A percentile compares a stretch with the other conserved stretches of the same genome.
These are phyloP conservation scores for Nicator chloris DNA, from an alignment of 2,113 vertebrate genomes.

Conservation along the genomic window DNA sequence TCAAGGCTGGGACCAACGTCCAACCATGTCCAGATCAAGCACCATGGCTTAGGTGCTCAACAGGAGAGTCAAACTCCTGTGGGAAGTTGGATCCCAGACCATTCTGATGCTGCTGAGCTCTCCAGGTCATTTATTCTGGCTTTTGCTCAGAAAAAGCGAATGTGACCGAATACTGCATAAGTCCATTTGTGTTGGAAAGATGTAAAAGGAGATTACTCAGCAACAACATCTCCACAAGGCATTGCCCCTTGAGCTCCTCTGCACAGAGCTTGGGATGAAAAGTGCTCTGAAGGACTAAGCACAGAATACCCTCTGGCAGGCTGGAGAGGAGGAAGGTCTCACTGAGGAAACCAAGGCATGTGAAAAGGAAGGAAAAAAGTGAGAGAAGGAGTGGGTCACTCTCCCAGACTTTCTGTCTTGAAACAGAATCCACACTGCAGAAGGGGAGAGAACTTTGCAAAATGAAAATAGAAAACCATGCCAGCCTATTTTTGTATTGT, in stretches of 20 bases:
- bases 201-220: neutral
- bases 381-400: neutral
- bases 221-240: neutral
- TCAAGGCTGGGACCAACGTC: neutral
- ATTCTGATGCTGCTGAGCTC: neutral
- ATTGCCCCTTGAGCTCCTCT: neutral
- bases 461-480: neutral
- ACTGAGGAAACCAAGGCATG: neutral
- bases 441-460: neutral
- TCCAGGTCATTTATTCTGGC: neutral
- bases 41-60: neutral
- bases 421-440: neutral
- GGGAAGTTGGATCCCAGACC: neutral
- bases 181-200: neutral
- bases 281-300: neutral
- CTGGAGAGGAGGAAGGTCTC: neutral
- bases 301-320: neutral
- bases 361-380: neutral
- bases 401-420: neutral
- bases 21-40: neutral
- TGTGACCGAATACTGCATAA: neutral
- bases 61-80: neutral
- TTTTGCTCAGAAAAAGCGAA: conserved; percentile 7
- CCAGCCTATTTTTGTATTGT: neutral
- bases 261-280: neutral